Conservation (phyloP, 2,888 invertebrate genomes). For the Tyria jacobaeae region DNA sequence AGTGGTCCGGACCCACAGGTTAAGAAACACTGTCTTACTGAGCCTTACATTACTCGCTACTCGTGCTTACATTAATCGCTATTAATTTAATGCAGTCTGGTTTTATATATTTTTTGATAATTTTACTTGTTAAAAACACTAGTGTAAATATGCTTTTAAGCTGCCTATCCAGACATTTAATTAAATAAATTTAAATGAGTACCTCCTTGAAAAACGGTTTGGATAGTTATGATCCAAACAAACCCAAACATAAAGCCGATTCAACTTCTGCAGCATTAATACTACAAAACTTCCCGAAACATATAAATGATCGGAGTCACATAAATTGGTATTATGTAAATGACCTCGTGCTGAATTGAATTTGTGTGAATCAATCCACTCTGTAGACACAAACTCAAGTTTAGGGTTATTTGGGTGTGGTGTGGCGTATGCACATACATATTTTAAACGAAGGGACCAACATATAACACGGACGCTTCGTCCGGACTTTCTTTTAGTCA, state of each 20-base stretch:
- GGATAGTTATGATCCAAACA: slow-evolving; percentile 1
- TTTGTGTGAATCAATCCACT: slow-evolving; percentile 55
- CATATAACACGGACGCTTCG: slow-evolving; percentile 71
- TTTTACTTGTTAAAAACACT: too few species aligned
- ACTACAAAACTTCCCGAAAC: slow-evolving; percentile 25
- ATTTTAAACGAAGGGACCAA: slow-evolving; percentile 78
- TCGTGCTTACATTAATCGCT: too few species aligned
- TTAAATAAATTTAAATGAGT: not conserved
- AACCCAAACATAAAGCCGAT: slow-evolving; percentile 14
- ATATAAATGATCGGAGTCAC: slow-evolving; percentile 40
- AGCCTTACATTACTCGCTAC: too few species aligned
- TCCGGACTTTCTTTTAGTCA: slow-evolving; percentile 82
- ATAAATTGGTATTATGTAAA: slow-evolving; percentile 53
- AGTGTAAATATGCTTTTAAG: too few species aligned
- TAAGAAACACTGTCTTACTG: too few species aligned
- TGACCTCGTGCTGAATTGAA: slow-evolving; percentile 49
- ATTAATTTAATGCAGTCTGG: too few species aligned
- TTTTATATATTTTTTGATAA: too few species aligned
- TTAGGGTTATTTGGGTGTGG: slow-evolving; percentile 64
- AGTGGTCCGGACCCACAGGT: too few species aligned
- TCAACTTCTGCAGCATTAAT: slow-evolving; percentile 18
- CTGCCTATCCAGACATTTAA: too few species aligned
- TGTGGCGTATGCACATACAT: slow-evolving; percentile 72
- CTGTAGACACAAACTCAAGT: slow-evolving; percentile 58
- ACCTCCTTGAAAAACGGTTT: not conserved